Conservation (phyloP, 2,113 vertebrate species). For the Crotalus helleri region DNA sequence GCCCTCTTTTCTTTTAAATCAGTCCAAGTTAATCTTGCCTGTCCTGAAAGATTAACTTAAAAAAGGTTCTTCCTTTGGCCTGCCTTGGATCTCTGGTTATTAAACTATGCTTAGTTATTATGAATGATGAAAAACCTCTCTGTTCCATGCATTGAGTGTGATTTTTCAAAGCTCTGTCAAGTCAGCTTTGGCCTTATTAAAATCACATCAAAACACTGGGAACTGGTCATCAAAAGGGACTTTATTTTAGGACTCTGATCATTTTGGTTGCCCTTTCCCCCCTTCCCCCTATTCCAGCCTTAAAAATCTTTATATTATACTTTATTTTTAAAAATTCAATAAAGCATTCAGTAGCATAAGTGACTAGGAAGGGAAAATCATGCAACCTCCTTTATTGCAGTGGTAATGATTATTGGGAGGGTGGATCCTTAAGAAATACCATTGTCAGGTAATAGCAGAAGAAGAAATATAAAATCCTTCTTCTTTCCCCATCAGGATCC, state of each 20-base stretch:
- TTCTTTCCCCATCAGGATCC: background rate
- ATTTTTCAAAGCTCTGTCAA: background rate
- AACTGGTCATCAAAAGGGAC: background rate
- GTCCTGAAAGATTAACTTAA: background rate
- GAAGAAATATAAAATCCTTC: background rate
- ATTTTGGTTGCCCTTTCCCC: background rate
- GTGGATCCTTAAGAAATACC: background rate
- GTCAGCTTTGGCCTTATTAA: background rate
- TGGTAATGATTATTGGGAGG: background rate
- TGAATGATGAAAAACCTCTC: background rate
- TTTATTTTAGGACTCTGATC: background rate
- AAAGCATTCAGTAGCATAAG: background rate
- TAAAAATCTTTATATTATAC: background rate
- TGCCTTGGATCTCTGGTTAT: background rate
- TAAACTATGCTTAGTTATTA: background rate
- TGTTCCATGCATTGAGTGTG: background rate
- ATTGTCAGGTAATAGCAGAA: no score
- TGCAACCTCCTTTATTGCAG: background rate
- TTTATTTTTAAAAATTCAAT: background rate
- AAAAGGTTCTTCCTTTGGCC: background rate
- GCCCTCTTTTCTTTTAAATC: background rate
- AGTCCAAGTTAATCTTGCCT: background rate
- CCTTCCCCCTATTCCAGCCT: background rate
- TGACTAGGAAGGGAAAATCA: background rate
- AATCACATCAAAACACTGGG: background rate